These are phyloP conservation scores for Elaeidobius kamerunicus DNA, from an alignment of 2,888 invertebrate genomes.

Conservation along the genomic window DNA sequence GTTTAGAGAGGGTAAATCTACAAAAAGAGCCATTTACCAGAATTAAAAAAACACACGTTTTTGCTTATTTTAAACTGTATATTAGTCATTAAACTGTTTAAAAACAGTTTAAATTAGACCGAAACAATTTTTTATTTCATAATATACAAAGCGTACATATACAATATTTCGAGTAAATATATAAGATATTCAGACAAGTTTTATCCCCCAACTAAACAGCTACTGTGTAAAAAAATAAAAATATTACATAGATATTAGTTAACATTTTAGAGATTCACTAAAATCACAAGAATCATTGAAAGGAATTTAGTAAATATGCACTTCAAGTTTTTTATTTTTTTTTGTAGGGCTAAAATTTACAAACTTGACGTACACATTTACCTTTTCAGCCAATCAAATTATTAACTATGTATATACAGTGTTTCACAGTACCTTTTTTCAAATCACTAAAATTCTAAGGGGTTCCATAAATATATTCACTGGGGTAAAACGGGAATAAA, in stretches of 20 bases:
- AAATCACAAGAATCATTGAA: constrained; percentile 25
- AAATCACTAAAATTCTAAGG: constrained; percentile 1
- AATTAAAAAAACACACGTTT: constrained; percentile 2
- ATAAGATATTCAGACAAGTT: constrained; percentile 15
- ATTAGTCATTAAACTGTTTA: constrained; percentile 17
- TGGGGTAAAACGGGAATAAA: background rate
- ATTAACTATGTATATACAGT: constrained; percentile 12
- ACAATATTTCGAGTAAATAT: constrained; percentile 19
- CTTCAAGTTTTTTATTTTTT: constrained; percentile 1
- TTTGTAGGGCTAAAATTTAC: background rate
- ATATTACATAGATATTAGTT: constrained; percentile 27
- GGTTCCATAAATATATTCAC: background rate
- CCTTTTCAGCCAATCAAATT: constrained; percentile 6
- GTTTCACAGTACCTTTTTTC: constrained; percentile 3
- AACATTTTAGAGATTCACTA: constrained; percentile 29
- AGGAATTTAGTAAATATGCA: constrained; percentile 14
- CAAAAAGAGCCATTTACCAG: too few relatives aligned
- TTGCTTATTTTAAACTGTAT: constrained; percentile 16
- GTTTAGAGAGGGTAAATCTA: too few relatives aligned
- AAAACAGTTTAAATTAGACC: constrained; percentile 15
- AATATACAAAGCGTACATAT: constrained; percentile 24
- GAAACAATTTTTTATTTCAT: constrained; percentile 13
- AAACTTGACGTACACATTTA: constrained; percentile 4
- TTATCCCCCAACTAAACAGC: constrained; percentile 25
- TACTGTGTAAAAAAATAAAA: constrained; percentile 30